Evolutionary conservation across 2,888 invertebrate genomes (phyloP), one percentile per base, ranked within the genome.

Genomic region (Epinotia brunnichana): DNA sequence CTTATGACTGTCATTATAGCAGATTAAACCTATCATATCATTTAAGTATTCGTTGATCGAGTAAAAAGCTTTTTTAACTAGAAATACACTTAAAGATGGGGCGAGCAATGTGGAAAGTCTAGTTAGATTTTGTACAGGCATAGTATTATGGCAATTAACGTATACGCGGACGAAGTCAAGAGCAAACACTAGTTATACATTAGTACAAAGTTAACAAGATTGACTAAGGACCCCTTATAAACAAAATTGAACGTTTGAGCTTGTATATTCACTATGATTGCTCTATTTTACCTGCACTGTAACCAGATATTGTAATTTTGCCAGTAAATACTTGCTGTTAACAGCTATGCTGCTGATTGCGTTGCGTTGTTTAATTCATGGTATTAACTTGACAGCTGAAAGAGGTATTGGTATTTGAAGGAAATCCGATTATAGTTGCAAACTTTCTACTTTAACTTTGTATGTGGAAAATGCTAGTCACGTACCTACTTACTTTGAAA

Each of bases 351-450:
- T 66, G 62, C 29, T 61, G 54, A 71, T 68, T 62, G 61, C 48
- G 35, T 54, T 53, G 44, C 15, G 48, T 51, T 10, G 64, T 39
- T 48, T 66, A 60, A 70, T 66, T 53, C 59, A 17, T 66, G 17
- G 59, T 41, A 70, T 70, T 70, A 64, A 56, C 48, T 57, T 51
- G 56, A 64, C 51, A 63, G 63, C 53, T 70, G 64, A 59, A 29
- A 51, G 70, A 70, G 60, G 7, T 70, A 66, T 63, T 21, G 51
- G 15, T 61, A 41, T 44, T 54, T 44, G 21, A 9, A 54, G 24
- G 35, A 69, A 44, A 62, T 3, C 61, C 29, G 39, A n/a, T 57
- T 15, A 21, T 62, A 44, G 2, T 54, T 39, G 39, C 64, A 29
- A 54, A 54, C 39, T 64, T 64, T 54, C 66, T 15, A 10, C 15